Evolutionary conservation across 2,888 invertebrate genomes (phyloP).

Genomic region (Boloria selene): DNA sequence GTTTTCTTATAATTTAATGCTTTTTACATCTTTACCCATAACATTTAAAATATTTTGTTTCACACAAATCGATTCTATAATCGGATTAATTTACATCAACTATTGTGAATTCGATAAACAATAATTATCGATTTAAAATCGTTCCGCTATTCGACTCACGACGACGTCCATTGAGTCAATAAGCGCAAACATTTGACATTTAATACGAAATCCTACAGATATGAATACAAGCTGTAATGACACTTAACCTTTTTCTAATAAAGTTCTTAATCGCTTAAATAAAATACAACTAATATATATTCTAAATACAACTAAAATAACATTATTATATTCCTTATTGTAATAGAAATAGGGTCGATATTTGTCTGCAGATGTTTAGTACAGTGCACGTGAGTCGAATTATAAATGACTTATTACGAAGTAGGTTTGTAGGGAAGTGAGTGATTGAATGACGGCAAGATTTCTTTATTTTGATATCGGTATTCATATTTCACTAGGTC

Average conservation of each 20-base stretch:
- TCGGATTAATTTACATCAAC: constrained; percentile 32
- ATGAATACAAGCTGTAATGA: constrained; percentile 5
- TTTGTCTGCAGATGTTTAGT: constrained; percentile 2
- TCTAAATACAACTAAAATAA: too few species aligned
- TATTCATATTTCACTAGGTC: constrained; percentile 29
- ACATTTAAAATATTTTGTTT: constrained; percentile 31
- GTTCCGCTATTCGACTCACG: constrained; percentile 43
- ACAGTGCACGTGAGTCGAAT: constrained; percentile 42
- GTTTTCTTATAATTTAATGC: constrained; percentile 1
- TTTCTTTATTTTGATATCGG: constrained; percentile 35
- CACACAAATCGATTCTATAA: constrained; percentile 12
- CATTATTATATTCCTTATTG: constrained; percentile 6
- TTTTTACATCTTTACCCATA: constrained; percentile 23
- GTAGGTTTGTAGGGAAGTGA: constrained; percentile 40
- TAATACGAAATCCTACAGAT: constrained; percentile 18
- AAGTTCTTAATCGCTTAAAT: constrained; percentile 5
- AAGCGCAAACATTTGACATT: constrained; percentile 37
- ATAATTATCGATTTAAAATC: constrained; percentile 47
- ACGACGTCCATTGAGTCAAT: constrained; percentile 34
- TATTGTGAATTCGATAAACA: constrained; percentile 38
- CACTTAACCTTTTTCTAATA: not conserved
- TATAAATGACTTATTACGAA: constrained; percentile 42
- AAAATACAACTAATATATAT: not conserved
- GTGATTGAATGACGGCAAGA: constrained; percentile 36
- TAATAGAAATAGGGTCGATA: not conserved